Evolutionary conservation across 1,140 invertebrate species (phyloP), one percentile per base, ranked within the genome.

Genomic region (Anthonomus grandis): DNA sequence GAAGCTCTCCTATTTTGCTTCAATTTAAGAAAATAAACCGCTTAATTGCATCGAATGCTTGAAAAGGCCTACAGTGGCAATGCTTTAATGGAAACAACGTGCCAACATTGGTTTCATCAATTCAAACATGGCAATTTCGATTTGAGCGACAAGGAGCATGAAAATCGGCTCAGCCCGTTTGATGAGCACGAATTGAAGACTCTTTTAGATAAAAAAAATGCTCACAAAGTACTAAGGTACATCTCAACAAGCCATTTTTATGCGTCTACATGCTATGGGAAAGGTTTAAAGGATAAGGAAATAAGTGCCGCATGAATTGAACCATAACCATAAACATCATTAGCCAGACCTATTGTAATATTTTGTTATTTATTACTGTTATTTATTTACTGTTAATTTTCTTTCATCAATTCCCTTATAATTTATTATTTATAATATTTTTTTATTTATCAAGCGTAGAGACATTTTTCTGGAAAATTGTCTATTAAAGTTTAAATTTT

Each of bases 301-400:
- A 62, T 65, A 52, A 60, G 45, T 66, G 37, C 54, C 50, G 42
- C 59, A 64, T 59, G 56, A 65, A 50, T 38, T 65, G 31, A 65
- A 34, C 38, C 52, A 62, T 9, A 56, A 62, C 24, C 58, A 64
- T 39, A 24, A 41, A 18, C n/a, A 41, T 10, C 13, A 41, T 17
- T 4, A 18, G 19, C 13, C 13, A 1, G 19, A n/a, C n/a, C n/a
- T n/a, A n/a, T n/a, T n/a, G n/a, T n/a, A n/a, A n/a, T n/a, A n/a
- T n/a, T n/a, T n/a, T n/a, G n/a, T n/a, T n/a, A n/a, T n/a, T n/a
- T n/a, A n/a, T n/a, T n/a, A n/a, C n/a, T n/a, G n/a, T n/a, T n/a
- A n/a, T n/a, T n/a, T n/a, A n/a, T n/a, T n/a, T n/a, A n/a, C n/a
- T n/a, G n/a, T n/a, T n/a, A n/a, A n/a, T n/a, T n/a, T n/a, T n/a